Evolutionary conservation across 2,888 invertebrate species (phyloP).

Genomic region (Lithodes maja): DNA sequence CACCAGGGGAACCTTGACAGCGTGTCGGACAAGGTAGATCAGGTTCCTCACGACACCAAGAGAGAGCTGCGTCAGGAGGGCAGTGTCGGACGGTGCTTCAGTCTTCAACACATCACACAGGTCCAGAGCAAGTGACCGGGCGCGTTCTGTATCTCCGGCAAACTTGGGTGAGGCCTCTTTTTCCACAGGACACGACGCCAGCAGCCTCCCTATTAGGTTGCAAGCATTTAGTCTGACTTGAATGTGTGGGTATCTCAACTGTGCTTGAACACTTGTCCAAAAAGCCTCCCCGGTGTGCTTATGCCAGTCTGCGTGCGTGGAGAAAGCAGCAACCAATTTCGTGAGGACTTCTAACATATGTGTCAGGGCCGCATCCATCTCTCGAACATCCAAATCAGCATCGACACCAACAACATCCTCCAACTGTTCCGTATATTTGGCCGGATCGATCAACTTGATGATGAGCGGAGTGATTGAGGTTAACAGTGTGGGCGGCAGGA

Average conservation of each 20-base stretch:
- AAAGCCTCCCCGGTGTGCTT: conserved; percentile 20
- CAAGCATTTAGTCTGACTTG: conserved; percentile 53
- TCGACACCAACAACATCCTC: conserved; percentile 30
- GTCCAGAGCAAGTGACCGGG: conserved; percentile 44
- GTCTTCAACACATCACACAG: conserved; percentile 63
- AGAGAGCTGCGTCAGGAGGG: conserved; percentile 54
- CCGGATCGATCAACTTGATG: conserved; percentile 42
- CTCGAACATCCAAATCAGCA: neutral
- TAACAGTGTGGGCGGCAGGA: conserved; percentile 39
- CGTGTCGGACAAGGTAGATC: conserved; percentile 64
- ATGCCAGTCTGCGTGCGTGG: conserved; percentile 47
- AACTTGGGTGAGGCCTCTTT: conserved; percentile 45
- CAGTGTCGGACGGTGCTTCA: conserved; percentile 34
- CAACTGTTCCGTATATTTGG: conserved; percentile 25
- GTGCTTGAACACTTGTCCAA: conserved; percentile 56
- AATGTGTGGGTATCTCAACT: conserved; percentile 60
- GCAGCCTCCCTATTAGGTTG: conserved; percentile 56
- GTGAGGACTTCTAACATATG: conserved; percentile 53
- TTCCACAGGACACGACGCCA: conserved; percentile 60
- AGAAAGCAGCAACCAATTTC: conserved; percentile 36
- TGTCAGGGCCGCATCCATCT: conserved; percentile 45
- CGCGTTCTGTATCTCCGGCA: conserved; percentile 29
- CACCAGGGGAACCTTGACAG: conserved; percentile 46
- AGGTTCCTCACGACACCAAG: conserved; percentile 61
- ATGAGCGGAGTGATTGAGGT: conserved; percentile 47